Evolutionary conservation across 2,797 vertebrate genomes (phyloP).

Genomic region (Pygocentrus nattereri): DNA sequence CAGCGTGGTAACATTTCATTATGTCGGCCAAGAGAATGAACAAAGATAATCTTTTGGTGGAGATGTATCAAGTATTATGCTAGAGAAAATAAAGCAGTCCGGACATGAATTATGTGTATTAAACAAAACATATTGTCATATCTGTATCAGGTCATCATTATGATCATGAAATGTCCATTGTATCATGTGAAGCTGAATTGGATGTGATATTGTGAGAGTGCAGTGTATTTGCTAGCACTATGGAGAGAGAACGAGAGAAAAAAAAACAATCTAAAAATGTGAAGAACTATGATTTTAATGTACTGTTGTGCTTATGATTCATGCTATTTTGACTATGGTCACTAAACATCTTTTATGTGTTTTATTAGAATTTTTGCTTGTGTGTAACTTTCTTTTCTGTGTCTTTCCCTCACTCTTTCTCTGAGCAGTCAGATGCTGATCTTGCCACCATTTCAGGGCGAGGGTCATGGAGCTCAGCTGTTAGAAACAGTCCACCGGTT

Average conservation of each 20-base stretch:
- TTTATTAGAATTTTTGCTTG: neutral
- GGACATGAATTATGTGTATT: constrained; percentile 48
- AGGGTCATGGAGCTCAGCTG: constrained; percentile 96
- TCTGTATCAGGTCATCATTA: constrained; percentile 50
- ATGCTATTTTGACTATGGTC: constrained; percentile 4
- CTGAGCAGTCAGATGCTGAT: constrained; percentile 94
- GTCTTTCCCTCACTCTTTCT: neutral
- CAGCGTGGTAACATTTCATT: constrained; percentile 60
- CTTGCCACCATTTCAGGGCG: constrained; percentile 96
- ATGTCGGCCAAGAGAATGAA: constrained; percentile 57
- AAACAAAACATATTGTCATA: constrained; percentile 52
- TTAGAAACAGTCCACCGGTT: constrained; percentile 96
- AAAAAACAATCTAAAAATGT: constrained; percentile 10
- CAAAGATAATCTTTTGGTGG: constrained; percentile 46
- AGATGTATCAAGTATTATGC: constrained; percentile 52
- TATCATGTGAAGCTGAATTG: constrained; percentile 34
- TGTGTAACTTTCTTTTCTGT: too few relatives aligned
- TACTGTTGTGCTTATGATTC: neutral
- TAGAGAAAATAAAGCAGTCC: constrained; percentile 45
- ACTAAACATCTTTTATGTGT: constrained; percentile 19
- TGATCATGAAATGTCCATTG: constrained; percentile 48
- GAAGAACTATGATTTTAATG: constrained; percentile 22
- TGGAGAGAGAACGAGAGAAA: neutral
- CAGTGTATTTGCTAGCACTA: constrained; percentile 24
- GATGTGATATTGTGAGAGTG: constrained; percentile 23